phyloP scores from a whole-genome alignment of 2,113 vertebrate species.

The Hippocampus guttulatus region DNA sequence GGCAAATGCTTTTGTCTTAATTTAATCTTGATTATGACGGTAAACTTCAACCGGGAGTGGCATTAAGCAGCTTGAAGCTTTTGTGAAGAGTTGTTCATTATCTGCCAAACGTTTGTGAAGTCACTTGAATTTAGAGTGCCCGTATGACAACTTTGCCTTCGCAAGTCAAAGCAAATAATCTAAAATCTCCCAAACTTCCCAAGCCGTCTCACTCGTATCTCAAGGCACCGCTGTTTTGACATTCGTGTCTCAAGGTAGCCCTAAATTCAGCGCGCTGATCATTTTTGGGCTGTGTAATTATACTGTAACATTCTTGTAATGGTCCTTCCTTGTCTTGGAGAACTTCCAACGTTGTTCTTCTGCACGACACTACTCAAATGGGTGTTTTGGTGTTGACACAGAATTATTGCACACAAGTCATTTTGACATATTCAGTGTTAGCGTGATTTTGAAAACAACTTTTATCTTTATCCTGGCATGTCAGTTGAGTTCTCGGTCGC shows the following conservation, averaged over 20 bases:
- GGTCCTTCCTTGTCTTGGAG: background rate
- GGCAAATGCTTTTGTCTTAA: no score
- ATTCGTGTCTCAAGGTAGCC: conserved; percentile 34
- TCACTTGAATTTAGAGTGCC: no score
- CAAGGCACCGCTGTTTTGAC: conserved; percentile 10
- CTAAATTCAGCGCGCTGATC: conserved; percentile 44
- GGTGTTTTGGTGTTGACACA: conserved; percentile 7
- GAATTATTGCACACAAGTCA: conserved; percentile 29
- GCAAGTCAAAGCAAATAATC: no score
- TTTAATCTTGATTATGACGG: no score
- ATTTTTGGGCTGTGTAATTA: conserved; percentile 10
- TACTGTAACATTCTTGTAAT: background rate
- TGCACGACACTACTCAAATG: conserved; percentile 8
- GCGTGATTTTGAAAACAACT: background rate
- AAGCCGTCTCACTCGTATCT: background rate
- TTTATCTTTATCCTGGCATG: background rate
- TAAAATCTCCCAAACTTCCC: background rate
- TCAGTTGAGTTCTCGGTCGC: conserved; percentile 2
- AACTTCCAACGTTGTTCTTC: conserved; percentile 7
- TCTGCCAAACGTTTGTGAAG: no score
- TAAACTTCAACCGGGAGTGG: no score
- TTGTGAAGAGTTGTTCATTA: no score
- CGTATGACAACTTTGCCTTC: no score
- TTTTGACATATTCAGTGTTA: conserved; percentile 23
- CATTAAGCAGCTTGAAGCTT: no score